Evolutionary conservation across 2,797 vertebrate genomes (phyloP), one percentile per base, ranked within the genome.

Genomic region (Paguma larvata): DNA sequence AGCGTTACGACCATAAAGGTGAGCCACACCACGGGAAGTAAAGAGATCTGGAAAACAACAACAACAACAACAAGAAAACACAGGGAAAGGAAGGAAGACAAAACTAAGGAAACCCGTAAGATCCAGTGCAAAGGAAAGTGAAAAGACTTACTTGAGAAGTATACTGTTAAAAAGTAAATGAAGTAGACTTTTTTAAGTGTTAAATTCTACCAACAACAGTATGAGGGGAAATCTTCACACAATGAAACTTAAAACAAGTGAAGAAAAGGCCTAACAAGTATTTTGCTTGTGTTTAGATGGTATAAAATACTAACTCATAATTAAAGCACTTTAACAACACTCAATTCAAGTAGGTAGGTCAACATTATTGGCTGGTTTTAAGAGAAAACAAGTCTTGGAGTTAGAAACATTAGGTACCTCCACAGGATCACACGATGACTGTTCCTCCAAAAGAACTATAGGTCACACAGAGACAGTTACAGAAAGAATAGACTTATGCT

Each of bases 101-200:
- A 38, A 94, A 82, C 46, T 44, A 53, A 92, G 85, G 82, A 68
- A 82, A 96, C 83, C 65, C 84, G 46, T 56, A 77, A 93, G 19
- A 95, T 62, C 89, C 89, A 96, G 89, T 95, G 94, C 96, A 59
- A 96, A 94, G 48, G 34, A 94, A 95, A 91, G 88, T 41, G 67
- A 89, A 96, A 83, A 96, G 32, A 82, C 89, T 78, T 97, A 84
- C 63, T 95, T 73, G 82, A 98, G 89, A 73, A 96, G 21, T 80
- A 68, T 15, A 38, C 53, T 97, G 96, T 96, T 97, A 96, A 96
- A 94, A 94, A 97, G 85, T 70, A 97, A 96, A 95, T 93, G 85
- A 97, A 95, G 84, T 95, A 80, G 95, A 96, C 97, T 3, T 93
- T 92, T 96, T 85, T 56, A 89, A 89, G 91, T 96, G 94, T 97